These are phyloP conservation scores for Atractosteus spatula DNA, from an alignment of 2,113 vertebrate genomes.

Conservation along the genomic window DNA sequence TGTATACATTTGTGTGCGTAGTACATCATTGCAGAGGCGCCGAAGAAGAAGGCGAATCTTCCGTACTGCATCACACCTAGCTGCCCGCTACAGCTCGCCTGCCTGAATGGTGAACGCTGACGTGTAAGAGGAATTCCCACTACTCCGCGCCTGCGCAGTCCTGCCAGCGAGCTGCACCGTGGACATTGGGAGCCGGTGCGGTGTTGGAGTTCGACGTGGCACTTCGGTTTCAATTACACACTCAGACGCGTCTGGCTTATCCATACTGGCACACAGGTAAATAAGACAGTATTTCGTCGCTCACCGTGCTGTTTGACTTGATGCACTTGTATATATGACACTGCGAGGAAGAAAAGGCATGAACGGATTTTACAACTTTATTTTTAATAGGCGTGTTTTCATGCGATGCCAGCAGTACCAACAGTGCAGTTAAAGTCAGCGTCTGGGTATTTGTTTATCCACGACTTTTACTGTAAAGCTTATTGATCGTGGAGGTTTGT, in stretches of 20 bases:
- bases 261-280: conserved; percentile 51
- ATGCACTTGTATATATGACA: too few relatives aligned
- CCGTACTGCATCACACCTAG: too few relatives aligned
- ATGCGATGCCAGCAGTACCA: too few relatives aligned
- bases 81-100: not conserved
- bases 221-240: conserved; percentile 42
- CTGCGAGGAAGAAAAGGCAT: too few relatives aligned
- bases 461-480: too few relatives aligned
- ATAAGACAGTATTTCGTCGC: not conserved
- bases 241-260: conserved; percentile 24
- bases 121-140: conserved; percentile 51
- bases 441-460: too few relatives aligned
- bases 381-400: too few relatives aligned
- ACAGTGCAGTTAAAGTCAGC: too few relatives aligned
- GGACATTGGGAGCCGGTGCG: conserved; percentile 44
- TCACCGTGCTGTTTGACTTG: too few relatives aligned
- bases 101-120: conserved; percentile 41
- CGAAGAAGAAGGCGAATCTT: too few relatives aligned
- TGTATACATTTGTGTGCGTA: not conserved
- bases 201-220: conserved; percentile 72
- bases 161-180: not conserved
- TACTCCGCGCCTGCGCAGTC: conserved; percentile 51
- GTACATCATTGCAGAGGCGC: not conserved
- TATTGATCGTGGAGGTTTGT: too few relatives aligned
- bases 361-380: too few relatives aligned